Percentiles rank a stretch among this genome's conserved stretches.
These are phyloP conservation scores for Drosophila auraria DNA, from an alignment of 1,140 invertebrate genomes.

Conservation along the genomic window DNA sequence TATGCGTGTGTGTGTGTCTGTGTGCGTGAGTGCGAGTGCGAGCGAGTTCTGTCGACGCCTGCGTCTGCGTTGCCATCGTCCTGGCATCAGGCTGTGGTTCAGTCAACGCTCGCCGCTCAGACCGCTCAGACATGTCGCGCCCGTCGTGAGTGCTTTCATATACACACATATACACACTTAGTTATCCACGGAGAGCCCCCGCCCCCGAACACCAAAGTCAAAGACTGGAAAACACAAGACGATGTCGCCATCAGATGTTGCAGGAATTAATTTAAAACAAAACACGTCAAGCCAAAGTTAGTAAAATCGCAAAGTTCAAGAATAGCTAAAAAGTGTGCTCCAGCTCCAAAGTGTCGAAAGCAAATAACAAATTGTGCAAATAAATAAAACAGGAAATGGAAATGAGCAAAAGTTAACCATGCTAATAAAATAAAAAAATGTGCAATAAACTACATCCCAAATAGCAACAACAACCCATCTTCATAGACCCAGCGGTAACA, in stretches of 20 bases:
- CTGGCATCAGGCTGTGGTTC: conserved; percentile 63
- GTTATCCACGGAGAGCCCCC: conserved; percentile 34
- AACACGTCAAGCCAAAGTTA: conserved; percentile 28
- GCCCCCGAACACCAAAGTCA: conserved; percentile 35
- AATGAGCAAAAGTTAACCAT: conserved; percentile 26
- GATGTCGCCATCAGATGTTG: conserved; percentile 68
- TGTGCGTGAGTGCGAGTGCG: conserved; percentile 20
- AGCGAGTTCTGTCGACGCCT: conserved; percentile 46
- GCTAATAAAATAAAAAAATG: conserved; percentile 47
- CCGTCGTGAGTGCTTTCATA: conserved; percentile 71
- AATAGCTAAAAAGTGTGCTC: conserved; percentile 32
- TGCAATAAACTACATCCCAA: conserved; percentile 66
- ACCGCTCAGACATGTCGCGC: conserved; percentile 78
- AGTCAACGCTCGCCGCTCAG: conserved; percentile 75
- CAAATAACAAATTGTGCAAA: conserved; percentile 31
- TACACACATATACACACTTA: conserved; percentile 28
- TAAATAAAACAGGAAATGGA: conserved; percentile 38
- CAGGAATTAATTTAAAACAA: conserved; percentile 62
- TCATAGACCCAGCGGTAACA: conserved; percentile 16
- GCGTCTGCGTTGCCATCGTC: conserved; percentile 45
- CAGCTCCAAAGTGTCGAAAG: conserved; percentile 15
- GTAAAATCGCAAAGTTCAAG: conserved; percentile 33
- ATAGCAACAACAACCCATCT: conserved; percentile 12
- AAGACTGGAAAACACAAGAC: conserved; percentile 56
- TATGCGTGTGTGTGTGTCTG: conserved; percentile 26